Evolutionary conservation across 2,113 vertebrate genomes (phyloP), one percentile per base, ranked within the genome.

Genomic region (Atherinomorus stipes): DNA sequence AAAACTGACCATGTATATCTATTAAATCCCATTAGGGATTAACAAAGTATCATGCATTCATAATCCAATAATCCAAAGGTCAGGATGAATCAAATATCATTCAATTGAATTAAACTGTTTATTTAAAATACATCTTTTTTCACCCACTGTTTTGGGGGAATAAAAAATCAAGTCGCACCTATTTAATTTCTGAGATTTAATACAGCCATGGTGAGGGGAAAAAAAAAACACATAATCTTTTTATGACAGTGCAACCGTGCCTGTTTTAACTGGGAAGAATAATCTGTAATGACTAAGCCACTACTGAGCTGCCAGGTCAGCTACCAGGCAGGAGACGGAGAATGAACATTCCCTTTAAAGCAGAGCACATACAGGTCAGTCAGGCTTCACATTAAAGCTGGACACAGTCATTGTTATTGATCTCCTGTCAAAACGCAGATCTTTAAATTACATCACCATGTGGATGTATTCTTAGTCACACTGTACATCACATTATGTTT

Each of bases 281-380:
- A 85, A 92, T 91, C 89, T 88, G 82, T 76, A 85, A 84, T 85
- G 68, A 80, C 73, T 87, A 83, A 90, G 50, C 71, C 81, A 73
- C 76, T 53, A 73, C 57, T 5, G 49, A 83, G 77, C 71, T 71
- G 66, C 64, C 50, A 18, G 77, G 57, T 83, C 54, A 26, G 13
- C 74, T 31, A 70, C 44, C 71, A 50, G 16, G 76, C 80, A 75
- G 58, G 63, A 64, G 68, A 72, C 45, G 79, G 23, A 31, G 51
- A 72, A 34, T 4, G 72, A 76, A 67, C 67, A 59, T 62, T 73
- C 71, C 74, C 71, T 78, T 62, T 58, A 49, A 74, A 69, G 58
- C 75, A 45, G n/a, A 49, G 42, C 21, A 56, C 38, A 22, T 44
- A 54, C 74, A 76, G 67, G 21, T 50, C 61, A 53, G 50, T 52